Evolutionary conservation across 2,797 vertebrate genomes (phyloP), one percentile per base, ranked within the genome.

Genomic region (Rhyacichthys aspro): DNA sequence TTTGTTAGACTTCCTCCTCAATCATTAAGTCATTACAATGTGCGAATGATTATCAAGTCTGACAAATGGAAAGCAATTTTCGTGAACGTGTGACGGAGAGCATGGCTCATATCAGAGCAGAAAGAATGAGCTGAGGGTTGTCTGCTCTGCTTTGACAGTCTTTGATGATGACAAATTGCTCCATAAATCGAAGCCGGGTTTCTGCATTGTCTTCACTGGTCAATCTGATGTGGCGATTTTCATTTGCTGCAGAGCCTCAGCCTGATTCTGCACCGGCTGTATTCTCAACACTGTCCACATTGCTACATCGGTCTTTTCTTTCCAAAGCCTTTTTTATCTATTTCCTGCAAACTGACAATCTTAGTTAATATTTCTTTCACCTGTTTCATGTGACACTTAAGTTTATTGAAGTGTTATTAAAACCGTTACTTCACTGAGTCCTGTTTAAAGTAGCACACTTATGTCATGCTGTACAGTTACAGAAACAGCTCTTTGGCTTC

Each of bases 111-210:
- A 75, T 81, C 54, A 81, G 68, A 53, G 54, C 62, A 2, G 36
- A 46, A 45, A 60, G 57, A 76, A 67, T 48, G 60, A 57, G 37
- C 65, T 63, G 55, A 73, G 48, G n/a, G 8, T 37, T 14, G 64
- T 54, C 59, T 9, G 48, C 23, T 28, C 23, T 28, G 64, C 59
- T 70, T 61, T 76, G 67, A 72, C 63, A 38, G 36, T 14, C 62
- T 78, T 52, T 74, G 79, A 78, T 73, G 65, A 72, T 68, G 72
- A 82, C 74, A 78, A 61, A 82, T 80, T 76, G 76, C 79, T 76
- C 82, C 54, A 74, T 72, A 72, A 78, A 81, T 82, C 43, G 32
- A 72, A 72, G 18, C 55, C 59, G 61, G 49, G 74, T 74, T 78
- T 67, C 64, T 59, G 52, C 62, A 60, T 38, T 32, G 70, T 74